A percentile compares a stretch with the other conserved stretches of the same genome.
Evolutionary conservation across 2,113 vertebrate species (phyloP).

Genomic region (Megalops atlanticus): DNA sequence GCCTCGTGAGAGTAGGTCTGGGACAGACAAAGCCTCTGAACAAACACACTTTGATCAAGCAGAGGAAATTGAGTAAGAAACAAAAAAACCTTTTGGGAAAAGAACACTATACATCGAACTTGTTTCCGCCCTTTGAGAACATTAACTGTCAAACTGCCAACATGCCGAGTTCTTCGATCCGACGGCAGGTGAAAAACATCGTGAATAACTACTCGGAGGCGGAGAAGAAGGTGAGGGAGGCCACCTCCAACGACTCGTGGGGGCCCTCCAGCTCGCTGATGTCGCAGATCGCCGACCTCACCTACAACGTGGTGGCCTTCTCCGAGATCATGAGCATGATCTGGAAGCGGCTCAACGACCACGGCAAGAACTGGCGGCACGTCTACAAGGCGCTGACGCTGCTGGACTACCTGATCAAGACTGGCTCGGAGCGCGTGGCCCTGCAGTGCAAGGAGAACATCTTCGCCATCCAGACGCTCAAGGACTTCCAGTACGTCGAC

Average conservation of each 20-base stretch:
- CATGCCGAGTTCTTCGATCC: slow-evolving; percentile 96
- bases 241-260: slow-evolving; percentile 97
- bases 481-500: slow-evolving; percentile 96
- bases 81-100: slow-evolving; percentile 21
- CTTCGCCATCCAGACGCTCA: slow-evolving; percentile 95
- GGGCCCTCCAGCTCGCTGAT: slow-evolving; percentile 96
- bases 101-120: neutral
- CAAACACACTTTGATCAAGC: slow-evolving; percentile 24
- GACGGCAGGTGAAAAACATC: slow-evolving; percentile 98
- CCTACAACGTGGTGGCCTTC: slow-evolving; percentile 98
- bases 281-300: slow-evolving; percentile 96
- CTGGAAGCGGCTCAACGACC: slow-evolving; percentile 95
- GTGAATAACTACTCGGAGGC: slow-evolving; percentile 98
- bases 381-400: slow-evolving; percentile 97
- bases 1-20: slow-evolving; percentile 57
- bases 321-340: slow-evolving; percentile 99
- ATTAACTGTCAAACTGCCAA: slow-evolving; percentile 52
- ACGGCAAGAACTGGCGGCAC: slow-evolving; percentile 97
- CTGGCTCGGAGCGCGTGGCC: slow-evolving; percentile 92
- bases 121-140: neutral
- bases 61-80: slow-evolving; percentile 17
- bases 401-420: slow-evolving; percentile 97
- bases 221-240: slow-evolving; percentile 94
- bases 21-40: slow-evolving; percentile 58
- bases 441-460: slow-evolving; percentile 98